Percentiles rank a stretch among this genome's conserved stretches.
phyloP scores from a whole-genome alignment of 2,113 vertebrate species.

The Caloenas nicobarica region DNA sequence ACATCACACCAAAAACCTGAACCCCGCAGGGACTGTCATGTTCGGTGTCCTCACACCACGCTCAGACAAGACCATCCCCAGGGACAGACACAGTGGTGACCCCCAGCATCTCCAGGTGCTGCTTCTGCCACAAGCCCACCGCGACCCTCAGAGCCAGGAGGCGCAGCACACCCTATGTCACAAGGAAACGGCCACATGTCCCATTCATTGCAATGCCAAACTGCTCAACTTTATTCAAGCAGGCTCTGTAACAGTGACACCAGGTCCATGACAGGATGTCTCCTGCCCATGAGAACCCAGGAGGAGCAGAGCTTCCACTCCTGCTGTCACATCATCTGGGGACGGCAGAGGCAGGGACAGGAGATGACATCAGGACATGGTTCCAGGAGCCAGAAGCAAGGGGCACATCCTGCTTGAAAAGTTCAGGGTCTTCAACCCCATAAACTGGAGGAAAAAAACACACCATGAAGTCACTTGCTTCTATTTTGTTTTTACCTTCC shows the following conservation, averaged over 20 bases:
- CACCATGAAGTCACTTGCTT: no score
- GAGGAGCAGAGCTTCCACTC: neutral
- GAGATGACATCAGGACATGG: neutral
- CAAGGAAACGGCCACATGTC: neutral
- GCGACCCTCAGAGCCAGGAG: neutral
- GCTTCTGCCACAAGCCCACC: no score
- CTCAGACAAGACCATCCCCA: neutral
- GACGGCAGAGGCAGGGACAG: accelerated
- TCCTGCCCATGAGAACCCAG: neutral
- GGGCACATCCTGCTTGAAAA: accelerated
- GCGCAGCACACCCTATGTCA: neutral
- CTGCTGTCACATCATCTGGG: neutral
- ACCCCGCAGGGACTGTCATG: accelerated
- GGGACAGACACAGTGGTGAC: neutral
- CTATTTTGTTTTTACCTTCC: no score
- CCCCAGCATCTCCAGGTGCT: no score
- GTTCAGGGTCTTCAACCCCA: neutral
- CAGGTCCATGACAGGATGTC: no score
- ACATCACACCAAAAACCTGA: neutral
- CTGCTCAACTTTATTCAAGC: neutral
- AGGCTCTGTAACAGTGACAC: no score
- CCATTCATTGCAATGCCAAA: neutral
- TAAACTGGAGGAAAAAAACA: accelerated
- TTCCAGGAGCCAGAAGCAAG: neutral
- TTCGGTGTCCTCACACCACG: accelerated